These are phyloP conservation scores for Cryptus viduatorius DNA, from an alignment of 2,888 invertebrate species.

Conservation along the genomic window DNA sequence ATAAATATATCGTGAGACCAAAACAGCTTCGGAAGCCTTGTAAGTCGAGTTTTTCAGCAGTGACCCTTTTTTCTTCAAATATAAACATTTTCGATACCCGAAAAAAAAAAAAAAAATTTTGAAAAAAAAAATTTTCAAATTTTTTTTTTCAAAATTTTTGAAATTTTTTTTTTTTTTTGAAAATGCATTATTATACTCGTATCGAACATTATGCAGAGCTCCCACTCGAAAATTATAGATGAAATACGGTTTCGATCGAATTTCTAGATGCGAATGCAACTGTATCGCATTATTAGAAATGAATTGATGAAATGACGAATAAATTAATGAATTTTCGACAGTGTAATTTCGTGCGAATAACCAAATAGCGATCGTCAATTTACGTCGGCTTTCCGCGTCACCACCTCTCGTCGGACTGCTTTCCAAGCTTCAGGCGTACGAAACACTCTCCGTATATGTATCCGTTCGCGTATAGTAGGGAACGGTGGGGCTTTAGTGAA, in stretches of 20 bases:
- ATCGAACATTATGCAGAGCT: background rate
- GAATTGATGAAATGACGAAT: background rate
- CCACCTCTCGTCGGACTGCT: background rate
- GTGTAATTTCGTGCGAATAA: constrained; percentile 20
- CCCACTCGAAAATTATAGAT: background rate
- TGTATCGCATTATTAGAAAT: no score
- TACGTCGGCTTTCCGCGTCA: background rate
- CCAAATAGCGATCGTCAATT: background rate
- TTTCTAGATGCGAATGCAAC: no score
- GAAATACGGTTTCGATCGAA: background rate
- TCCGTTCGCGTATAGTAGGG: background rate
- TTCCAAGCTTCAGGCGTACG: background rate
- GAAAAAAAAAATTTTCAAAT: no score
- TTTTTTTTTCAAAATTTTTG: no score
- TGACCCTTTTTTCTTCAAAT: background rate
- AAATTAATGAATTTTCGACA: background rate
- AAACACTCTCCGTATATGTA: constrained; percentile 1
- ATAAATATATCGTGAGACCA: background rate
- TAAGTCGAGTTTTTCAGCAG: background rate
- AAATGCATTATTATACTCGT: no score
- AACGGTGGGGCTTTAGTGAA: background rate
- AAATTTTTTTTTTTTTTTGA: no score
- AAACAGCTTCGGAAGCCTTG: background rate
- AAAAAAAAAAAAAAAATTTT: no score
- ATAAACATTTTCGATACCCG: no score